phyloP scores from a whole-genome alignment of 2,113 vertebrate species.

The Oncorhynchus keta region DNA sequence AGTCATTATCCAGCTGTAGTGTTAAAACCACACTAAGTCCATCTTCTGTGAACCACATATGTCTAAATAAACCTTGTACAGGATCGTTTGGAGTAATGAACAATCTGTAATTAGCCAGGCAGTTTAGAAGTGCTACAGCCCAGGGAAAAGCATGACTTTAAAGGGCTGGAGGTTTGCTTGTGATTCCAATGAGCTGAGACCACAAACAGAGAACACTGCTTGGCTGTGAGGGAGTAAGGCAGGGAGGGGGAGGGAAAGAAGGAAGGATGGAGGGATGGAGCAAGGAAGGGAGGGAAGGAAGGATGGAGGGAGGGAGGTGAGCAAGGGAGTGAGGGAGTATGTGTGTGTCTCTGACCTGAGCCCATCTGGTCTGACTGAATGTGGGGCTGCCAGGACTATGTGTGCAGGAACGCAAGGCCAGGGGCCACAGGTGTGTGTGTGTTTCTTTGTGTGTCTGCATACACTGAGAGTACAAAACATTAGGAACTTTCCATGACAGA shows the following conservation, averaged over 20 bases:
- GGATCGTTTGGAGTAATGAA: constrained; percentile 17
- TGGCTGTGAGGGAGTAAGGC: not conserved
- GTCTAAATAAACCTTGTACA: constrained; percentile 17
- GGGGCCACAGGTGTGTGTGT: constrained; percentile 31
- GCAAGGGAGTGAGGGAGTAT: constrained; percentile 12
- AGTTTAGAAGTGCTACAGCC: constrained; percentile 25
- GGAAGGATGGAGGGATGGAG: not conserved
- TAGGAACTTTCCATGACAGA: no score
- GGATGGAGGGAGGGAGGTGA: not conserved
- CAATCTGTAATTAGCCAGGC: constrained; percentile 29
- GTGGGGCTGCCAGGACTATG: not conserved
- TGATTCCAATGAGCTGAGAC: constrained; percentile 55
- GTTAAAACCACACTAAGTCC: constrained; percentile 19
- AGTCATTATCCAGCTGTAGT: constrained; percentile 19
- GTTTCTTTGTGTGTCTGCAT: constrained; percentile 5
- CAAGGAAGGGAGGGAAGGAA: not conserved
- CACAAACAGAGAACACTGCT: constrained; percentile 36
- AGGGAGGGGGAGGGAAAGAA: not conserved
- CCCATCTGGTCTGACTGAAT: constrained; percentile 36
- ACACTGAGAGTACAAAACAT: no score
- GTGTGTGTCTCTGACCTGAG: constrained; percentile 55
- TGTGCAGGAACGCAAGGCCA: constrained; percentile 19
- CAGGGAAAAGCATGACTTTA: constrained; percentile 8
- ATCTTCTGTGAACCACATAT: constrained; percentile 25
- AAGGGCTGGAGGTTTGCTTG: constrained; percentile 37